Base-by-base conservation (phyloP, 1,140 invertebrate species). In the Trypoxylus dichotomus region DNA sequence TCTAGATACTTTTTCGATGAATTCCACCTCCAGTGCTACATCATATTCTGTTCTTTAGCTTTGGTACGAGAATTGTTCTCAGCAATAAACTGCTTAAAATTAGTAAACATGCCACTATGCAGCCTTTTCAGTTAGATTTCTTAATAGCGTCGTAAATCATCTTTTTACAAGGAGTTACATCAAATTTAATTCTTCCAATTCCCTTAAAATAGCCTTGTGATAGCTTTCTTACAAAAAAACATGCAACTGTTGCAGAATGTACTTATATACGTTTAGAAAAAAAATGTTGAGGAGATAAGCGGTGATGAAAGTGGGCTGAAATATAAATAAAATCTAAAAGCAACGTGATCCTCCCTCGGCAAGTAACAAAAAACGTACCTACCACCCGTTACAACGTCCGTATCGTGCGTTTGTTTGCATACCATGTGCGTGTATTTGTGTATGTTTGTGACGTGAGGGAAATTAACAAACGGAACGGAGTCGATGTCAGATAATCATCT, bases 401-500 rank as follows among this genome's bases (percentile, higher is more conserved):
- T 63, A 63, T 19, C 19, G 19, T 5, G 8, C 60, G 21, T 19
- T 37, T 63, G 19, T 63, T 63, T 27, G 60, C 60, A 63, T 63
- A 24, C 19, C 15, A 21, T 58, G 19, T 58, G 13, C 54, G 54
- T 58, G 54, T 58, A 42, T 42, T 47, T 47, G 60, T 73, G 71
- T 73, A 37, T 37, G 37, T 42, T 32, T 73, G 37, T 73, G 79
- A 79, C 79, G 79, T 79, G 77, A 78, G 75, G 63, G 60, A 78
- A 78, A 78, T 78, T 71, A 77, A 80, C 58, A 76, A 71, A 71
- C 77, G 79, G 76, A 76, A 78, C 63, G 75, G 41, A 63, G 60
- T 75, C 73, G 75, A 78, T 80, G 81, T 81, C 81, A 81, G 81
- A 81, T 81, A 81, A 81, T 80, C 79, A 81, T 81, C 81, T 81